Conservation (phyloP, 64 coral and sea anemone genomes). For the Dendrophyllia cribrosa region DNA sequence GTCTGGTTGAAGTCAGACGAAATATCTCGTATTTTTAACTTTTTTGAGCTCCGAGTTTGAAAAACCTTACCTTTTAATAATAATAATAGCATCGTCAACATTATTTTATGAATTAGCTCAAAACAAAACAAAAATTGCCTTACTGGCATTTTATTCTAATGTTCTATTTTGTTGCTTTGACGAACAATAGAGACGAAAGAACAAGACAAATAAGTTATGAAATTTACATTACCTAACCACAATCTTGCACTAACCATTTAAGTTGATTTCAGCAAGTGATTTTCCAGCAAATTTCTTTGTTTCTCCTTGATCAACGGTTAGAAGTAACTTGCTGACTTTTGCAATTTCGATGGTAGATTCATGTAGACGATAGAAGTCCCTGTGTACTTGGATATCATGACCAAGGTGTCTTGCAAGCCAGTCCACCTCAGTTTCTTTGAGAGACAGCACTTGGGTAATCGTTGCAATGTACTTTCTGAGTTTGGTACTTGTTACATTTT, state of each 20-base stretch:
- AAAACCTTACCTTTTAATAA: no score
- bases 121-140: not conserved
- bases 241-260: not conserved
- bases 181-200: not conserved
- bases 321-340: constrained; percentile 11
- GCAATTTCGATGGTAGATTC: constrained; percentile 12
- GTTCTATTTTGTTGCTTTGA: not conserved
- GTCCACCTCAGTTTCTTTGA: constrained; percentile 5
- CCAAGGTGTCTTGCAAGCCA: constrained; percentile 12
- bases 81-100: no score
- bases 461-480: constrained; percentile 26
- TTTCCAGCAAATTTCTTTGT: not conserved
- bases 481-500: not conserved
- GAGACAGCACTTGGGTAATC: constrained; percentile 13
- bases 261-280: not conserved
- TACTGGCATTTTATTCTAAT: not conserved
- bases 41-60: no score
- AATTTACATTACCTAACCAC: not conserved
- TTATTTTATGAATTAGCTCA: not conserved
- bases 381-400: constrained; percentile 8
- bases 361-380: constrained; percentile 6
- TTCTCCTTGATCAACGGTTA: not conserved
- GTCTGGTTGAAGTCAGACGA: no score
- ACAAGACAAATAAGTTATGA: not conserved
- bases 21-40: no score